These are phyloP conservation scores for Limanda limanda DNA, from an alignment of 2,113 vertebrate genomes.

Conservation along the genomic window DNA sequence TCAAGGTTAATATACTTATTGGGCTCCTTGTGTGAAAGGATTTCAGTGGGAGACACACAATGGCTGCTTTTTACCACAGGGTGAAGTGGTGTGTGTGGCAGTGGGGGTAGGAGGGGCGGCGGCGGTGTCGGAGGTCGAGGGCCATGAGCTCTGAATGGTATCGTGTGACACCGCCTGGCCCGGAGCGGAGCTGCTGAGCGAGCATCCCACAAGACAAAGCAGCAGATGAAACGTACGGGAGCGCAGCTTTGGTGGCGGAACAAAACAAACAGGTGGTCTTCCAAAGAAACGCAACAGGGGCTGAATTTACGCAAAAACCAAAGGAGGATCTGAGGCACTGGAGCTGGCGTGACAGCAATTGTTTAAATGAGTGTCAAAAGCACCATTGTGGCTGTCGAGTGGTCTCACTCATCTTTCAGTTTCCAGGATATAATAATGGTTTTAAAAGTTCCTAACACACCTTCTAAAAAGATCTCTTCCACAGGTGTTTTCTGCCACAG, in stretches of 20 bases:
- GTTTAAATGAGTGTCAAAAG: not conserved
- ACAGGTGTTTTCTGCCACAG: too few species aligned
- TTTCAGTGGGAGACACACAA: slow-evolving; percentile 60
- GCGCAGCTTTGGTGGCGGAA: slow-evolving; percentile 4
- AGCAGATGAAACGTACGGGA: slow-evolving; percentile 10
- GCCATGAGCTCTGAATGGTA: slow-evolving; percentile 53
- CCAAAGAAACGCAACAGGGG: slow-evolving; percentile 1
- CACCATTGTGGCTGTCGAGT: too few species aligned
- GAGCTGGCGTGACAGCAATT: not conserved
- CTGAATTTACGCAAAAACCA: slow-evolving; percentile 9
- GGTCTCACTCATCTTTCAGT: not conserved
- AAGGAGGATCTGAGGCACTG: not conserved
- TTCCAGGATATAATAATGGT: not conserved
- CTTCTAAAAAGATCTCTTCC: too few species aligned
- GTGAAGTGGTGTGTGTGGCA: slow-evolving; percentile 33
- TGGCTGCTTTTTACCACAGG: slow-evolving; percentile 45
- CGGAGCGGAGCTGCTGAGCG: slow-evolving; percentile 45
- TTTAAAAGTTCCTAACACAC: not conserved
- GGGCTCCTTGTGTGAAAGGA: slow-evolving; percentile 51
- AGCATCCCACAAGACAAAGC: slow-evolving; percentile 32
- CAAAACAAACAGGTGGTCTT: slow-evolving; percentile 47
- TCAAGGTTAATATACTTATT: slow-evolving; percentile 57
- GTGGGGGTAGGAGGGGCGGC: not conserved
- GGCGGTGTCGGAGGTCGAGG: slow-evolving; percentile 45
- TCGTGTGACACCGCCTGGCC: slow-evolving; percentile 45